Evolutionary conservation across 2,797 vertebrate species (phyloP).

Genomic region (Darevskia nairensis): DNA sequence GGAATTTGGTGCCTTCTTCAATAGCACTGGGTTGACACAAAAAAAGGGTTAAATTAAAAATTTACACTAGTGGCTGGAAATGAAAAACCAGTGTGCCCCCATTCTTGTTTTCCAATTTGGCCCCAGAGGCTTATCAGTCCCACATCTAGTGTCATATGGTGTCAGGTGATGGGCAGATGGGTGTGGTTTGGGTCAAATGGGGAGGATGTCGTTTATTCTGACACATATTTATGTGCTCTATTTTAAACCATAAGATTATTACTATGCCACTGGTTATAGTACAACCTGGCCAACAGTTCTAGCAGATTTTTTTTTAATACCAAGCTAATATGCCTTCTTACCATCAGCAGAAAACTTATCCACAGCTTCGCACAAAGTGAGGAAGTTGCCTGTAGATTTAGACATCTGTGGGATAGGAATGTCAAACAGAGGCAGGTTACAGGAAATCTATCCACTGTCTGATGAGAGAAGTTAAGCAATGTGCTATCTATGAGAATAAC

Average conservation of each 20-base stretch:
- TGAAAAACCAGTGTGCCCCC: no score
- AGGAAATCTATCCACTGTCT: not conserved
- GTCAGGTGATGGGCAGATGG: no score
- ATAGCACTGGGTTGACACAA: no score
- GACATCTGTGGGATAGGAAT: conserved; percentile 88
- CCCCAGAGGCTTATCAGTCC: no score
- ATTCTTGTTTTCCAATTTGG: no score
- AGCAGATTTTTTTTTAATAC: not conserved
- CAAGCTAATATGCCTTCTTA: conserved; percentile 65
- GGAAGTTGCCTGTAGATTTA: conserved; percentile 99
- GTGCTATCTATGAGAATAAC: not conserved
- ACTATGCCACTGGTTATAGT: not conserved
- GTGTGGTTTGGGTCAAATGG: not conserved
- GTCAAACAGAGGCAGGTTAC: not conserved
- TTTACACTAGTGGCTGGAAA: no score
- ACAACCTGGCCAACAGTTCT: not conserved
- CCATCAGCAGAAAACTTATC: conserved; percentile 98
- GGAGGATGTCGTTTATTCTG: conserved; percentile 10
- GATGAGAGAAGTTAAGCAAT: not conserved
- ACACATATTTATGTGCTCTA: not conserved
- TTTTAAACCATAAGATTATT: not conserved
- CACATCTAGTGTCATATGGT: no score
- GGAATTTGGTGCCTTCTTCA: no score
- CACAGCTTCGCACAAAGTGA: conserved; percentile 89
- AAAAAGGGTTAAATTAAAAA: no score